Percentiles rank a stretch among this genome's conserved stretches.
Evolutionary conservation across 2,113 vertebrate genomes (phyloP).

Genomic region (Sinocyclocheilus anophthalmus): DNA sequence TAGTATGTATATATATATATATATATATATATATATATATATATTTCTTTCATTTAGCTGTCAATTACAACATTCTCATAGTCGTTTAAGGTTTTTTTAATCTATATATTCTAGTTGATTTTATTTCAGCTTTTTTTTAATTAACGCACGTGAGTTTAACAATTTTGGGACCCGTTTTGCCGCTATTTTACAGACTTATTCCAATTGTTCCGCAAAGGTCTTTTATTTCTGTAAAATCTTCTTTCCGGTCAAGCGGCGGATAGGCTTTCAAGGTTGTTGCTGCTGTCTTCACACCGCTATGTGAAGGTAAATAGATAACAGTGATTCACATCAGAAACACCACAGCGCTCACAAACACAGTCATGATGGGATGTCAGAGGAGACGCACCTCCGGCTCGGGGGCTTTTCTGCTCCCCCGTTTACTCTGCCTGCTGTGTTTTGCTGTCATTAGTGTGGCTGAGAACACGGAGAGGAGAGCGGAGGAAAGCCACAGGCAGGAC

Average conservation of each 20-base stretch:
- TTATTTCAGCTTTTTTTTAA: too few species aligned
- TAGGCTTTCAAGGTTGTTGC: not conserved
- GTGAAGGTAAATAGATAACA: constrained; percentile 6
- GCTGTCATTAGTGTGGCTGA: constrained; percentile 66
- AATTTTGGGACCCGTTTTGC: too few species aligned
- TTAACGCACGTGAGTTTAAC: too few species aligned
- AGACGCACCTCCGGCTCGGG: not conserved
- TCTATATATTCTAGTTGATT: too few species aligned
- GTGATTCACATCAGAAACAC: not conserved
- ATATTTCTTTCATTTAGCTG: not conserved
- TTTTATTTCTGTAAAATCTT: not conserved
- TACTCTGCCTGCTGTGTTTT: constrained; percentile 44
- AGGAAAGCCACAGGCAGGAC: constrained; percentile 88
- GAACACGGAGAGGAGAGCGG: constrained; percentile 79
- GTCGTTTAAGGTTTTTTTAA: too few species aligned
- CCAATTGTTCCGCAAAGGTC: not conserved
- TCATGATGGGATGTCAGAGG: not conserved
- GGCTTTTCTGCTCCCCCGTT: not conserved
- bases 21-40: not conserved
- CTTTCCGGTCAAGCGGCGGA: not conserved
- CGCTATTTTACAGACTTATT: too few species aligned
- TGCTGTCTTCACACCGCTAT: constrained; percentile 7
- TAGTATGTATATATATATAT: not conserved
- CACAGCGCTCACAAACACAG: not conserved
- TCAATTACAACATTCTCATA: not conserved